Conservation (phyloP, 1,140 invertebrate genomes). For the Pectinophora gossypiella region DNA sequence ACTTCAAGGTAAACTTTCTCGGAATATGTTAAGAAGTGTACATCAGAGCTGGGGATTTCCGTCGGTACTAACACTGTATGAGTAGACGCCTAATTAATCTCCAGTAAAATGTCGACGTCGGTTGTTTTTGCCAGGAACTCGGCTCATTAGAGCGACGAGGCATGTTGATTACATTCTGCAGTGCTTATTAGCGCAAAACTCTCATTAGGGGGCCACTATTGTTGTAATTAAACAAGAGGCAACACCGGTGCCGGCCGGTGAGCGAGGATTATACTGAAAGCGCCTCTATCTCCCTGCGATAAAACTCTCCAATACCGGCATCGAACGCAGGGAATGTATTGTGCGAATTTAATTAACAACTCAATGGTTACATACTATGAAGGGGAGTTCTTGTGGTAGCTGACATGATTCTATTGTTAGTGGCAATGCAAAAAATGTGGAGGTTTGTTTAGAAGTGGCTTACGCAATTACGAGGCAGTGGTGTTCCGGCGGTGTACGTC, state of each 20-base stretch:
- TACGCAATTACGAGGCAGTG: constrained; percentile 60
- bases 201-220: constrained; percentile 72
- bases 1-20: constrained; percentile 9
- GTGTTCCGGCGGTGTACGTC: constrained; percentile 19
- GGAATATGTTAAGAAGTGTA: constrained; percentile 6
- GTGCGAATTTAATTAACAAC: constrained; percentile 71
- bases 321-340: constrained; percentile 32
- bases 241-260: constrained; percentile 43
- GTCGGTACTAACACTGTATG: constrained; percentile 40
- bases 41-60: constrained; percentile 30
- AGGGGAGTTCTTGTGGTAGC: constrained; percentile 54
- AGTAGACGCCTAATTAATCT: constrained; percentile 70
- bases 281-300: constrained; percentile 35
- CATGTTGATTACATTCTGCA: constrained; percentile 74
- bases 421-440: constrained; percentile 48
- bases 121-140: constrained; percentile 70
- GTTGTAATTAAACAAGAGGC: constrained; percentile 73
- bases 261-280: constrained; percentile 31
- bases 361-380: constrained; percentile 54
- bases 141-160: constrained; percentile 71
- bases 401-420: constrained; percentile 69
- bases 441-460: constrained; percentile 65
- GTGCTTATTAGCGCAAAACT: constrained; percentile 72
- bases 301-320: constrained; percentile 17
- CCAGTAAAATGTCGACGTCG: constrained; percentile 65